phyloP scores from a whole-genome alignment of 2,888 invertebrate species.

The Brachylomia viminalis region DNA sequence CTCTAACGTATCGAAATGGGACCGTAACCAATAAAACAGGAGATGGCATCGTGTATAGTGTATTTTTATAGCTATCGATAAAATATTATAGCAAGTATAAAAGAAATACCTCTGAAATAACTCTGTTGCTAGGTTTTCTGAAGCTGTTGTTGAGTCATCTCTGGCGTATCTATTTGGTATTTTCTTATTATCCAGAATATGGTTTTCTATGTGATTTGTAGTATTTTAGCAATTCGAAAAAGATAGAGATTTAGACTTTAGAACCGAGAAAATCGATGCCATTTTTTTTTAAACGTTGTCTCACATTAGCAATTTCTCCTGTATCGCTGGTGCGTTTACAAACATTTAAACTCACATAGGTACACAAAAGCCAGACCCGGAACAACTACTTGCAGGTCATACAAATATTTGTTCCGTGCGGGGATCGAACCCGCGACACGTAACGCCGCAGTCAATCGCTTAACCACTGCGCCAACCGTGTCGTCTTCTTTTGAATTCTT shows the following conservation, averaged over 20 bases:
- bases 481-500: no score
- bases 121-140: slow-evolving; percentile 5
- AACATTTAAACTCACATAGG: no score
- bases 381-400: no score
- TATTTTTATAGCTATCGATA: slow-evolving; percentile 54
- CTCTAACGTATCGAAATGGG: slow-evolving; percentile 31
- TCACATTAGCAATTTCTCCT: no score
- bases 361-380: no score
- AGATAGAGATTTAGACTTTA: neutral
- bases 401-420: no score
- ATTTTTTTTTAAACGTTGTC: no score
- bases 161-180: neutral
- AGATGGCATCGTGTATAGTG: slow-evolving; percentile 44
- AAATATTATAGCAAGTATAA: slow-evolving; percentile 55
- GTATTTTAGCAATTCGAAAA: neutral
- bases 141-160: neutral
- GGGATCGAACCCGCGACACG: no score
- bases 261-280: neutral
- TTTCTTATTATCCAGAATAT: neutral
- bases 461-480: no score
- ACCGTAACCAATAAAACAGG: slow-evolving; percentile 43
- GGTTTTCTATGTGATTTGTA: no score
- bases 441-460: no score
- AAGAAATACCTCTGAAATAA: slow-evolving; percentile 32
- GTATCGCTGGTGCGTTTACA: no score